Evolutionary conservation across 2,888 invertebrate species (phyloP), one percentile per base, ranked within the genome.

Genomic region (Balanococcus diminutus): DNA sequence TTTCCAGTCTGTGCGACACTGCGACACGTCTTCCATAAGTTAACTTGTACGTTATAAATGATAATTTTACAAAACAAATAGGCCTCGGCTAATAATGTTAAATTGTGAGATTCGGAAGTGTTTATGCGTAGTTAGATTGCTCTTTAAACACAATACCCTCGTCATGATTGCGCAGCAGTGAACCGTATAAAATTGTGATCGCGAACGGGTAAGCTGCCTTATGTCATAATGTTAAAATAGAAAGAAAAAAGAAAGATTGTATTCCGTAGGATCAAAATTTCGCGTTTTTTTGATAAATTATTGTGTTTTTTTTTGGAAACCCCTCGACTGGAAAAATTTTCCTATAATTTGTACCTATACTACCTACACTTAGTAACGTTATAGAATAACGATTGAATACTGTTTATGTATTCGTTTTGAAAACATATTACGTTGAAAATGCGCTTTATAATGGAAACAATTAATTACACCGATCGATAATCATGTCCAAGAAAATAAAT

Each of bases 381-480:
- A 51, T 19, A 51, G 8, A 3, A n/a, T 5, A 51, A 4, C 8
- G 3, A 16, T 8, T 51, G 67, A 61, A 61, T 11, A 31, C 28
- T 75, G 75, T 75, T 31, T 75, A 32, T 75, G 16, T 28, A 75
- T 75, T 32, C 75, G 32, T 32, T n/a, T 75, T 75, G 32, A 32
- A 75, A 75, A 67, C 61, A 67, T 67, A 28, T 67, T 67, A 25
- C 28, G 32, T 75, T 75, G 16, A 11, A 28, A 32, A 75, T 75
- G n/a, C 75, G 75, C 75, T 67, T 36, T 32, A 32, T 32, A 75
- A 75, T 75, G 75, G 75, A 75, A 75, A 75, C 75, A 75, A 75
- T 75, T 32, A 19, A 75, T 75, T 31, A 32, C n/a, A 32, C 22
- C 75, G 75, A 32, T 75, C 32, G 31, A 75, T 75, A 75, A 75